Evolutionary conservation across 2,888 invertebrate species (phyloP).

Genomic region (Clivina fossor): DNA sequence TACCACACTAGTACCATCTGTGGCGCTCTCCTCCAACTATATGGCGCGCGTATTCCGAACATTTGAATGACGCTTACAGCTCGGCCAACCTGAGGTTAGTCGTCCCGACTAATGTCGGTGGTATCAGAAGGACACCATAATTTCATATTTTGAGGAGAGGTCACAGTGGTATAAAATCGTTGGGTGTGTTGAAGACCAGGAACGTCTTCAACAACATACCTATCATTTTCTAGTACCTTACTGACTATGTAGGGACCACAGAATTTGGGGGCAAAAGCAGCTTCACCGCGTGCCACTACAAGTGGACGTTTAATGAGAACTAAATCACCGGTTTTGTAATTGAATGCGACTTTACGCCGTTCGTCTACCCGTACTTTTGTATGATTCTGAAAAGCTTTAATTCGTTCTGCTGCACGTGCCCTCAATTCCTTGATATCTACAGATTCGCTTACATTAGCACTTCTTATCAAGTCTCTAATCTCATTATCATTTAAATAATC

Average conservation of each 20-base stretch:
- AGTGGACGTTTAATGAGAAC: neutral
- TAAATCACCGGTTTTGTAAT: neutral
- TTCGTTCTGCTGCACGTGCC: neutral
- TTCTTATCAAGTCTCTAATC: constrained; percentile 3
- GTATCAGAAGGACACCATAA: no score
- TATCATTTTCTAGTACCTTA: neutral
- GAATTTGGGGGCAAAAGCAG: constrained; percentile 3
- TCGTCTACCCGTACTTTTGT: neutral
- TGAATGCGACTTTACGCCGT: neutral
- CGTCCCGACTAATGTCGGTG: no score
- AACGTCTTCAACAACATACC: constrained; percentile 14
- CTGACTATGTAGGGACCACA: constrained; percentile 2
- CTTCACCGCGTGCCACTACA: constrained; percentile 10
- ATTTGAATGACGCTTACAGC: no score
- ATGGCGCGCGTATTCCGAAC: no score
- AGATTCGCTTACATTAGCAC: neutral
- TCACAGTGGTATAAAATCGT: no score
- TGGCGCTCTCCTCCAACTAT: no score
- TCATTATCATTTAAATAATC: constrained; percentile 4
- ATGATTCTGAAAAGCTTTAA: neutral
- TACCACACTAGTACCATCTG: no score
- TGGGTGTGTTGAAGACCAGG: no score
- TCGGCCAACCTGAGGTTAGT: no score
- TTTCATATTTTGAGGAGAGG: no score
- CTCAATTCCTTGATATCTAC: constrained; percentile 1